A percentile compares a stretch with the other conserved stretches of the same genome.
Conservation (phyloP, 1,140 invertebrate species). For the Atta colombica region DNA sequence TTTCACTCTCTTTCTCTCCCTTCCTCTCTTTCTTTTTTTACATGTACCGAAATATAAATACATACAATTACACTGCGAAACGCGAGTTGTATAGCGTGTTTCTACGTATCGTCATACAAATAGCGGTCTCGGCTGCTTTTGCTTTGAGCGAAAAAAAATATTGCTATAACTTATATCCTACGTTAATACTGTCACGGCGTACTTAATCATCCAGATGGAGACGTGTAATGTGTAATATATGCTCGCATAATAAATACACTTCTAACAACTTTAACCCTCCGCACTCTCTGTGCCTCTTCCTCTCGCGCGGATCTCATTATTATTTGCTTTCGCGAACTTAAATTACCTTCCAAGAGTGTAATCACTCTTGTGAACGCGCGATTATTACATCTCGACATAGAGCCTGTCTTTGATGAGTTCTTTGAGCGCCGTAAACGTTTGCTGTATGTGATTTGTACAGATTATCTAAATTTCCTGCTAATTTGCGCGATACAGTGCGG, state of each 20-base stretch:
- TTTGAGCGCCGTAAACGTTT: not conserved
- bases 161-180: constrained; percentile 81
- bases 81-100: constrained; percentile 51
- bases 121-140: constrained; percentile 48
- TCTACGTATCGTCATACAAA: constrained; percentile 56
- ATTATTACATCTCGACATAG: constrained; percentile 36
- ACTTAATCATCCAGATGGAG: constrained; percentile 70
- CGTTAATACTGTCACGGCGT: constrained; percentile 81
- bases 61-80: constrained; percentile 60
- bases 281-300: not conserved
- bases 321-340: constrained; percentile 43
- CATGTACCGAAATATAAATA: constrained; percentile 65
- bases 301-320: constrained; percentile 9
- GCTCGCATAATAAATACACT: constrained; percentile 60
- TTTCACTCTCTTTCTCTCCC: not conserved
- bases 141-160: constrained; percentile 82
- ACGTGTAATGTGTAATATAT: constrained; percentile 61
- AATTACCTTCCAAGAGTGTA: constrained; percentile 31
- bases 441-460: constrained; percentile 55
- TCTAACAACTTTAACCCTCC: constrained; percentile 47
- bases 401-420: constrained; percentile 30
- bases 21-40: not conserved
- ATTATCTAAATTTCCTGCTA: constrained; percentile 52
- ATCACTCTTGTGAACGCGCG: not conserved
- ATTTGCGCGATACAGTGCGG: constrained; percentile 27